A percentile compares a stretch with the other conserved stretches of the same genome.
Evolutionary conservation across 1,140 invertebrate genomes (phyloP).

Genomic region (Brachionus rubens): DNA sequence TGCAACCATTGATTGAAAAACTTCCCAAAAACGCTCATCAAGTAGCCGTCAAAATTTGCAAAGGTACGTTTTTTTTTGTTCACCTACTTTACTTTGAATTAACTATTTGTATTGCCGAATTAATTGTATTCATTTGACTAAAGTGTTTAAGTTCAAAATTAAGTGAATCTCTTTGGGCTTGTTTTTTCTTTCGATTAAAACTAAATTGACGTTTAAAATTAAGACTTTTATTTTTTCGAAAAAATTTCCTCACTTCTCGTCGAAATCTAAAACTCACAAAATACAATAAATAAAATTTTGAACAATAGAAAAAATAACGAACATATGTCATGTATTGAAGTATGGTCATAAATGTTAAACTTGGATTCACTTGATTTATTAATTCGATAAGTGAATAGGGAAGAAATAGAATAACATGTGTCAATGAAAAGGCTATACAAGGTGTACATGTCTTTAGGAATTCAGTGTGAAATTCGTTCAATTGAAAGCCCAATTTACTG

Average conservation of each 20-base stretch:
- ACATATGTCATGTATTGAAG: constrained; percentile 42
- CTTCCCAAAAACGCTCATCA: neutral
- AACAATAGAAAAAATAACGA: constrained; percentile 36
- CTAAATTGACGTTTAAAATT: too few relatives aligned
- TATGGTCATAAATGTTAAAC: constrained; percentile 5
- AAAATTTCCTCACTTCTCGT: constrained; percentile 5
- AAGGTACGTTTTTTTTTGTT: constrained; percentile 15
- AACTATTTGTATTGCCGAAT: neutral
- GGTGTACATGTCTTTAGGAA: constrained; percentile 43
- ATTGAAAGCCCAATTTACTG: neutral
- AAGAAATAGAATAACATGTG: constrained; percentile 11
- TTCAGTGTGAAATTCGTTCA: constrained; percentile 28
- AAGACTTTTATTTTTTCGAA: too few relatives aligned
- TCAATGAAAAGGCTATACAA: constrained; percentile 33
- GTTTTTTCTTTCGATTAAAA: neutral
- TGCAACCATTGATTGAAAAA: constrained; percentile 3
- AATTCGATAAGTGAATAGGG: constrained; percentile 33
- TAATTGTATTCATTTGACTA: constrained; percentile 12
- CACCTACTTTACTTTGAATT: too few relatives aligned
- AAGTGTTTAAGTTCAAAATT: neutral
- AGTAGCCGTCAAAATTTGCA: constrained; percentile 35
- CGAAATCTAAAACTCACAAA: constrained; percentile 36
- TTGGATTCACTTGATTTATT: constrained; percentile 25
- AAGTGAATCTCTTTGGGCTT: neutral
- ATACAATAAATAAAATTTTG: constrained; percentile 25